These are phyloP conservation scores for Amniataba percoides DNA, from an alignment of 2,797 vertebrate species.

Conservation along the genomic window DNA sequence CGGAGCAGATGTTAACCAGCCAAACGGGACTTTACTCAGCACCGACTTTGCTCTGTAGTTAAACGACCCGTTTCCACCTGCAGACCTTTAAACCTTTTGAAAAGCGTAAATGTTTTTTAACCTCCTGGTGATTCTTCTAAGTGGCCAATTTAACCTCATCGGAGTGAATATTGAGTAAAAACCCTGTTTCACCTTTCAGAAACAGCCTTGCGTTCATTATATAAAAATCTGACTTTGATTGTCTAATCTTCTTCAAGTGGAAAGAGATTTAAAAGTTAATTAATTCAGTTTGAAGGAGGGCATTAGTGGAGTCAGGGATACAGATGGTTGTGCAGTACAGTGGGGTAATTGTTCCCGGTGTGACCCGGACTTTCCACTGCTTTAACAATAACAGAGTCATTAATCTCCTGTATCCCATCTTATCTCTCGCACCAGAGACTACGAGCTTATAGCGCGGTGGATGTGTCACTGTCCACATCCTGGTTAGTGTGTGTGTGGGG, in stretches of 20 bases:
- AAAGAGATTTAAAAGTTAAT: conserved; percentile 49
- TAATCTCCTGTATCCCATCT: conserved; percentile 68
- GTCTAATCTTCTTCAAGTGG: conserved; percentile 36
- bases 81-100: conserved; percentile 18
- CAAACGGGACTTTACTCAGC: conserved; percentile 12
- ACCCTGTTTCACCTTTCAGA: conserved; percentile 19
- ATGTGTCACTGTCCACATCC: conserved; percentile 63
- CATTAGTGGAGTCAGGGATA: conserved; percentile 44
- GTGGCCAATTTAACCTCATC: conserved; percentile 5
- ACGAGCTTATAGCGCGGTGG: conserved; percentile 46
- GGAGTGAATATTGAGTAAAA: background rate
- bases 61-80: conserved; percentile 46
- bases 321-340: conserved; percentile 41
- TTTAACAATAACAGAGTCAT: conserved; percentile 77
- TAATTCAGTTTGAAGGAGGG: conserved; percentile 36
- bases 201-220: background rate
- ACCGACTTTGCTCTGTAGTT: background rate
- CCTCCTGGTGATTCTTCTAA: background rate
- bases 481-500: conserved; percentile 38
- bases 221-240: conserved; percentile 39
- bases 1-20: conserved; percentile 49
- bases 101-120: background rate
- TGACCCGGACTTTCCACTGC: conserved; percentile 74
- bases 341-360: conserved; percentile 46
- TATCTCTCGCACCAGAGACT: conserved; percentile 66